A percentile compares a stretch with the other conserved stretches of the same genome.
phyloP scores from a whole-genome alignment of 1,140 invertebrate genomes.

The Psilanteris sp. region DNA sequence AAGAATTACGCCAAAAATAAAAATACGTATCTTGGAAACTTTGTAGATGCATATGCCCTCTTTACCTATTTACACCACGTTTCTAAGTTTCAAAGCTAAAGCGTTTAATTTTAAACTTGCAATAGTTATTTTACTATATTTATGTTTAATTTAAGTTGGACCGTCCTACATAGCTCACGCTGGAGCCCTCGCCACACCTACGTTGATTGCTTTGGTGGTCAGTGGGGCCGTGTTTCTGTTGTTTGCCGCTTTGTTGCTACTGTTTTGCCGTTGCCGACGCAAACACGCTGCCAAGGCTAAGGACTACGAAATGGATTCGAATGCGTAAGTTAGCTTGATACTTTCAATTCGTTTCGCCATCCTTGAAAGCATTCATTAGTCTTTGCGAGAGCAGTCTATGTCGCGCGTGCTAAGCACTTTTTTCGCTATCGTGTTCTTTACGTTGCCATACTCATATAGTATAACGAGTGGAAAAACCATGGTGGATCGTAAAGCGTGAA shows the following conservation, averaged over 20 bases:
- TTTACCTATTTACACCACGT: too few species aligned
- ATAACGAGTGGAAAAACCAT: constrained; percentile 53
- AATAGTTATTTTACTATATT: constrained; percentile 46
- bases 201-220: constrained; percentile 89
- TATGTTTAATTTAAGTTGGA: constrained; percentile 83
- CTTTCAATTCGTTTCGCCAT: constrained; percentile 16
- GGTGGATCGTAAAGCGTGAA: constrained; percentile 69
- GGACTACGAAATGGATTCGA: constrained; percentile 93
- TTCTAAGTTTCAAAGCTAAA: constrained; percentile 1
- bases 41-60: too few species aligned
- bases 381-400: constrained; percentile 9
- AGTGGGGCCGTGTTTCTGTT: constrained; percentile 89
- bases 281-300: constrained; percentile 92
- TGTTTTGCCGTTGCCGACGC: constrained; percentile 92
- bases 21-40: too few species aligned
- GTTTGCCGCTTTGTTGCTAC: constrained; percentile 86
- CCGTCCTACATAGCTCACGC: constrained; percentile 89
- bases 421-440: constrained; percentile 7
- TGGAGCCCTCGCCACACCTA: constrained; percentile 87
- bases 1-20: too few species aligned
- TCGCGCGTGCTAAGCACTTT: constrained; percentile 22
- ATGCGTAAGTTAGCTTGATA: constrained; percentile 78
- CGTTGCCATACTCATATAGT: constrained; percentile 8
- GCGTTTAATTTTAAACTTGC: not conserved
- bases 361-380: constrained; percentile 7